These are phyloP conservation scores for Dasyprocta punctata DNA, from an alignment of 2,113 vertebrate species.

Conservation along the genomic window DNA sequence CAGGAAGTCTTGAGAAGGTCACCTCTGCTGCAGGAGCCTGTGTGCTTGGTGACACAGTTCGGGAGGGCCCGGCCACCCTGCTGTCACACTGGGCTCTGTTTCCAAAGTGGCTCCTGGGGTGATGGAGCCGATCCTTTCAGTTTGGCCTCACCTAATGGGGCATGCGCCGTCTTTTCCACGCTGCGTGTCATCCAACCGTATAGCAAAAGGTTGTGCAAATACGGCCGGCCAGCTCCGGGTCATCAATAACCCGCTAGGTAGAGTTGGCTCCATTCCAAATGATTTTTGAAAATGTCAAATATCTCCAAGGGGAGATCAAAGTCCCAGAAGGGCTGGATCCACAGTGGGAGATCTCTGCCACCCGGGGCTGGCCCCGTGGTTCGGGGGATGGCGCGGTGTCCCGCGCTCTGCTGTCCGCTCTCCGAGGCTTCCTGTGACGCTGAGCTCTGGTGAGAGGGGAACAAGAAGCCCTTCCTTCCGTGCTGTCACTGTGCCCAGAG, in stretches of 20 bases:
- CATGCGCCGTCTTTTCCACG: neutral
- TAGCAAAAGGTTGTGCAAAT: constrained; percentile 75
- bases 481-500: no score
- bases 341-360: neutral
- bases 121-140: neutral
- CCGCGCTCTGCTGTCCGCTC: neutral
- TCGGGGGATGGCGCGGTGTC: neutral
- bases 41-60: neutral
- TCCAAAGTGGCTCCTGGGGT: neutral
- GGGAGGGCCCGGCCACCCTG: neutral
- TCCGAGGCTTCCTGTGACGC: neutral
- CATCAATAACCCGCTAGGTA: constrained; percentile 79
- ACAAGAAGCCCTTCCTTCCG: neutral
- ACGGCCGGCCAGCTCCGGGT: constrained; percentile 64
- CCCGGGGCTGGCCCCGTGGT: fast-evolving
- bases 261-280: constrained; percentile 57
- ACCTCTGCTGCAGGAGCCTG: neutral
- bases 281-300: constrained; percentile 74
- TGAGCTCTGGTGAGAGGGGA: neutral
- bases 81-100: neutral
- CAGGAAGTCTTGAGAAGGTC: neutral
- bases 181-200: constrained; percentile 57
- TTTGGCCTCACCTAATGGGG: neutral
- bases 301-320: constrained; percentile 41
- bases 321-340: neutral